Evolutionary conservation across 1,140 invertebrate genomes (phyloP), one percentile per base, ranked within the genome.

Genomic region (Brachionus koreanus): DNA sequence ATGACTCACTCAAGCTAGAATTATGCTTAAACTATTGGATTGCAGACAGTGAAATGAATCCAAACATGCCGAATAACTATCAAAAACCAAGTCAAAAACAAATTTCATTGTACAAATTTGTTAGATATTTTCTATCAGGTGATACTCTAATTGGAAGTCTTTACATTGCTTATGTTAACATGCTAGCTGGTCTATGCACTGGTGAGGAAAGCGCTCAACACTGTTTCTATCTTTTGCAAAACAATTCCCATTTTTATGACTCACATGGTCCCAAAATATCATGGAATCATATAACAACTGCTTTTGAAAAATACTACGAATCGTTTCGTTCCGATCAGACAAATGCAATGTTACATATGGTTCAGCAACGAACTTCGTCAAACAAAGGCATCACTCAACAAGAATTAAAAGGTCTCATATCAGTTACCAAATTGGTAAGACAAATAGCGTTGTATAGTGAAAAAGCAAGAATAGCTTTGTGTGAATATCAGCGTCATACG

Each of bases 101-200:
- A 85, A 92, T 94, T 16, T 92, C 93, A 0, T 89, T 97, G 7
- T 95, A 93, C 87, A 97, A 97, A 89, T 96, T 97, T 88, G 92
- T 97, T 3, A 90, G 94, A 5, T 79, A 79, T 35, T 79, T 79
- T 37, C 89, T 95, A 75, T 93, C 94, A 46, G 93, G 95, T 63
- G 94, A 95, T 86, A 90, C 94, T 86, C 88, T 96, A 39, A 93
- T 94, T n/a, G 91, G 93, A 12, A 91, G 93, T 2, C 87, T 97
- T 35, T 95, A 95, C 87, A 92, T 94, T 7, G 92, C 94, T 0
- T 97, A 96, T 88, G 89, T 96, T 61, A 92, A 92, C 83, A 94
- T 97, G 91, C 90, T 97, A 81, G 92, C 92, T 0, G 93, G 94
- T 7, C 89, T 98, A 29, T 92, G 94, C 0, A 92, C 92, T 83